A percentile compares a stretch with the other conserved stretches of the same genome.
Evolutionary conservation across 2,888 invertebrate genomes (phyloP).

Genomic region (Cryptosula pallasiana): DNA sequence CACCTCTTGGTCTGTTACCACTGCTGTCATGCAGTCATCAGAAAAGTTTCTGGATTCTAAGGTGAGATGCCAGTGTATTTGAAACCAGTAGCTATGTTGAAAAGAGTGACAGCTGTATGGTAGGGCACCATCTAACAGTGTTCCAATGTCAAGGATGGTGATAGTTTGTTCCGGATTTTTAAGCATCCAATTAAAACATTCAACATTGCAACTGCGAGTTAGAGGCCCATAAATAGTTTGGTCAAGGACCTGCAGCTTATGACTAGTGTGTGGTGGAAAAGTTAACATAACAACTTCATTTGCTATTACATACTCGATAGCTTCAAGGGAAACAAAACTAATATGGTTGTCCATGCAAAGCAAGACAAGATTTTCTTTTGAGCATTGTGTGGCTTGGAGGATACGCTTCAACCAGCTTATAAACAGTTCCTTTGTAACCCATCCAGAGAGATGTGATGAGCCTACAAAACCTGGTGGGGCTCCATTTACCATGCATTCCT

Average conservation of each 20-base stretch:
- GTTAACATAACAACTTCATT: slow-evolving; percentile 45
- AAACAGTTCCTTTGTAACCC: slow-evolving; percentile 36
- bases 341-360: slow-evolving; percentile 36
- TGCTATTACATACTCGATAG: slow-evolving; percentile 37
- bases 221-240: slow-evolving; percentile 43
- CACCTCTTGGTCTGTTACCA: too few species aligned
- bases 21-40: neutral
- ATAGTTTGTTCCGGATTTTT: slow-evolving; percentile 45
- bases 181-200: slow-evolving; percentile 34
- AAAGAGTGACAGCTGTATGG: slow-evolving; percentile 28
- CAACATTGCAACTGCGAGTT: slow-evolving; percentile 37
- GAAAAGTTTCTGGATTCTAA: slow-evolving; percentile 26
- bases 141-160: slow-evolving; percentile 46
- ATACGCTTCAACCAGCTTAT: slow-evolving; percentile 48
- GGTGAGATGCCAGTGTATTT: slow-evolving; percentile 29
- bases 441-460: slow-evolving; percentile 37
- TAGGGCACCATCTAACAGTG: slow-evolving; percentile 31
- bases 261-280: slow-evolving; percentile 47
- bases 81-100: slow-evolving; percentile 30
- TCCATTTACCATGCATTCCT: slow-evolving; percentile 35
- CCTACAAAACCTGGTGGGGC: slow-evolving; percentile 40
- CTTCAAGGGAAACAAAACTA: slow-evolving; percentile 32
- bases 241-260: slow-evolving; percentile 51
- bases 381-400: slow-evolving; percentile 33
- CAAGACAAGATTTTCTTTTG: slow-evolving; percentile 32